These are phyloP conservation scores for Siphamia tubifer DNA, from an alignment of 2,113 vertebrate genomes.

Conservation along the genomic window DNA sequence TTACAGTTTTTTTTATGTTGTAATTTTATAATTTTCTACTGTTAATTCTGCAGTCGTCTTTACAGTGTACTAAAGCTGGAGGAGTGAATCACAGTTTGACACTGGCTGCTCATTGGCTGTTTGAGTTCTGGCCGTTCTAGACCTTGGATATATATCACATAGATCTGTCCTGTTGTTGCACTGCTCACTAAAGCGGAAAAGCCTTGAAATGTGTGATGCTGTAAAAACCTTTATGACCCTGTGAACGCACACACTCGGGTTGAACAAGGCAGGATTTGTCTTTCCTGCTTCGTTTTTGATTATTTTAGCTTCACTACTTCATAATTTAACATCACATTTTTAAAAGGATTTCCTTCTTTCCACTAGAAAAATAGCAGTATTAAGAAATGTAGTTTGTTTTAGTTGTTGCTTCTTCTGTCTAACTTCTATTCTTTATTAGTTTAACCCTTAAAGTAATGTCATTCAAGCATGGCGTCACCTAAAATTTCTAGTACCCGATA, in stretches of 20 bases:
- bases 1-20: too few species aligned
- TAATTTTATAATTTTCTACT: too few species aligned
- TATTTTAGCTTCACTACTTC: not conserved
- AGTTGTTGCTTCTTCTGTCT: too few species aligned
- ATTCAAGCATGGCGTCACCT: too few species aligned
- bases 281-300: not conserved
- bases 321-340: not conserved
- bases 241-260: not conserved
- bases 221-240: slow-evolving; percentile 11
- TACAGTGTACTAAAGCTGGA: too few species aligned
- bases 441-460: too few species aligned
- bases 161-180: not conserved
- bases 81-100: not conserved
- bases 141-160: not conserved
- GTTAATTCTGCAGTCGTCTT: too few species aligned
- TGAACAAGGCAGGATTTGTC: not conserved
- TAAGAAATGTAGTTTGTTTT: too few species aligned
- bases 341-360: too few species aligned
- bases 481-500: too few species aligned
- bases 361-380: too few species aligned
- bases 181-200: slow-evolving; percentile 16
- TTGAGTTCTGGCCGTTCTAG: not conserved
- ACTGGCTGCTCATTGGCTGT: not conserved
- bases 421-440: too few species aligned
- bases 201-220: slow-evolving; percentile 2